Percentiles rank a stretch among this genome's conserved stretches.
phyloP scores from a whole-genome alignment of 2,888 invertebrate genomes.

The Lochmaea capreae region DNA sequence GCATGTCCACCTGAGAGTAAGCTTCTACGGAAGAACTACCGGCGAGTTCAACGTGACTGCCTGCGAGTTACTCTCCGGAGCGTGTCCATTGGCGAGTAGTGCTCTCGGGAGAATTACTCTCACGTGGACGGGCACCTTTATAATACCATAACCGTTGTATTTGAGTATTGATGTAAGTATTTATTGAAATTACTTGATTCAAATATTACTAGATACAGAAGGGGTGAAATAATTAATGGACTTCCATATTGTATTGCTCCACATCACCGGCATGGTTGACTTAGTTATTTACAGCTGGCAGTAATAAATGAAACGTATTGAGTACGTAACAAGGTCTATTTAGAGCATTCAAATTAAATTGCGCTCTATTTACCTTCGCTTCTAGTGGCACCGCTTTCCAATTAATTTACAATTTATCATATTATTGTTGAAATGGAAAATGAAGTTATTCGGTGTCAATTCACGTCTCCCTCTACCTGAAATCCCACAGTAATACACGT shows the following conservation, averaged over 20 bases:
- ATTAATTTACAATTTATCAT: conserved; percentile 27
- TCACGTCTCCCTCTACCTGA: conserved; percentile 25
- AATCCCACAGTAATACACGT: conserved; percentile 42
- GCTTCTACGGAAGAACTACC: no score
- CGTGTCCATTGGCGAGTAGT: no score
- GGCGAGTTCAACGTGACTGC: no score
- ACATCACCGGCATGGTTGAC: neutral
- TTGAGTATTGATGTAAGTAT: no score
- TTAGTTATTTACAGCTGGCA: neutral
- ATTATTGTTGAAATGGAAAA: conserved; percentile 32
- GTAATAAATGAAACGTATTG: neutral
- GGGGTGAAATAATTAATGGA: neutral
- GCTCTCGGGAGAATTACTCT: no score
- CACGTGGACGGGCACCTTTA: no score
- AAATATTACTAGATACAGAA: neutral
- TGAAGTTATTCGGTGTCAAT: conserved; percentile 37
- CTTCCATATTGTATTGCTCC: neutral
- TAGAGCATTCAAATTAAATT: conserved; percentile 10
- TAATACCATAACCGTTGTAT: no score
- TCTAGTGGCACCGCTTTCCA: neutral
- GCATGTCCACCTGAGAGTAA: no score
- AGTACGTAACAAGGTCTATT: conserved; percentile 6
- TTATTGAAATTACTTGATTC: no score
- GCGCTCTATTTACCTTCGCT: neutral
- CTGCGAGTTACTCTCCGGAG: no score